phyloP scores from a whole-genome alignment of 92 coral and sea anemone genomes.

The Siderastrea siderea region DNA sequence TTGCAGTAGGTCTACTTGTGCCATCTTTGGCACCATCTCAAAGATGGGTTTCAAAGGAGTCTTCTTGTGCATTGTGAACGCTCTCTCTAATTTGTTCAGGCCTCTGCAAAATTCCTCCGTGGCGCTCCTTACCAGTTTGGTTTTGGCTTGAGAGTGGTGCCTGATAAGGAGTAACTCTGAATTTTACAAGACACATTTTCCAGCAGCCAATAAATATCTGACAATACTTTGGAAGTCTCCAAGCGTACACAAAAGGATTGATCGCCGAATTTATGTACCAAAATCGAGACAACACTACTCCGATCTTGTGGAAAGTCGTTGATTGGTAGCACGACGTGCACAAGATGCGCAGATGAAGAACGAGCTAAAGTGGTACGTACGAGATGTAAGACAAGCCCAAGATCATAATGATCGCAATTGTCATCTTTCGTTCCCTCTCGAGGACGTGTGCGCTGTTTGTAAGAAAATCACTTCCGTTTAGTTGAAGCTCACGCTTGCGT shows the following conservation, averaged over 20 bases:
- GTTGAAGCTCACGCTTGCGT: slow-evolving; percentile 37
- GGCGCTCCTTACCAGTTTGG: background rate
- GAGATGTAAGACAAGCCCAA: slow-evolving; percentile 47
- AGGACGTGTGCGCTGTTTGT: background rate
- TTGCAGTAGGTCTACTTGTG: too few relatives aligned
- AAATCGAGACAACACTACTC: slow-evolving; percentile 34
- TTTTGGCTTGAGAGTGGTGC: background rate
- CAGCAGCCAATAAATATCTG: slow-evolving; percentile 44
- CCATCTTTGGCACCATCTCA: too few relatives aligned
- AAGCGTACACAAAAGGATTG: slow-evolving; percentile 50
- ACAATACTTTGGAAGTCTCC: slow-evolving; percentile 53
- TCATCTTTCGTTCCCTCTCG: slow-evolving; percentile 28
- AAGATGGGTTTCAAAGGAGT: too few relatives aligned
- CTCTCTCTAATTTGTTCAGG: too few relatives aligned
- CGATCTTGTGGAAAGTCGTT: slow-evolving; percentile 38
- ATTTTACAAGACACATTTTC: background rate
- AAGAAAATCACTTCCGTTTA: slow-evolving; percentile 1
- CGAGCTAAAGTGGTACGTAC: slow-evolving; percentile 43
- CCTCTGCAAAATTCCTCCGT: too few relatives aligned
- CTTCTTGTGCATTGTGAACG: too few relatives aligned
- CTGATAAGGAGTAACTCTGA: background rate
- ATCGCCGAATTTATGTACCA: slow-evolving; percentile 44
- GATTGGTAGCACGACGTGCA: slow-evolving; percentile 35
- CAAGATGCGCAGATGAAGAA: slow-evolving; percentile 38
- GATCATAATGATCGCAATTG: slow-evolving; percentile 25